These are phyloP conservation scores for Lysandra coridon DNA, from an alignment of 2,888 invertebrate species.

Conservation along the genomic window DNA sequence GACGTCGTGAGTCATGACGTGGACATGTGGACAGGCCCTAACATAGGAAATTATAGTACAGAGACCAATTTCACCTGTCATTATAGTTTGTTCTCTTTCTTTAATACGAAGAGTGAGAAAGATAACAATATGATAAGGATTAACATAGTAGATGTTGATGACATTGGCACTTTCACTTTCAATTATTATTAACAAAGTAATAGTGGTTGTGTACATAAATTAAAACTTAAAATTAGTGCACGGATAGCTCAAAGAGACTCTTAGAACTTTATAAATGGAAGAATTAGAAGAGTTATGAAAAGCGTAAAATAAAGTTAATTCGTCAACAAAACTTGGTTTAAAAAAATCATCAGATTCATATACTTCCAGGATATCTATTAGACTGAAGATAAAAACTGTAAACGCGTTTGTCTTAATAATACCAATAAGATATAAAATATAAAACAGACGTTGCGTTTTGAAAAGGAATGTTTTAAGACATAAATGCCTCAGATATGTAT, in stretches of 20 bases:
- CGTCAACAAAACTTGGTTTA: constrained; percentile 13
- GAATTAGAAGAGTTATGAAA: background rate
- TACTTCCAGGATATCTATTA: too few species aligned
- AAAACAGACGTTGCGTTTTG: background rate
- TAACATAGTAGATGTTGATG: background rate
- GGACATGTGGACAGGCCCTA: too few species aligned
- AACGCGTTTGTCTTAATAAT: too few species aligned
- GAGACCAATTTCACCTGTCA: background rate
- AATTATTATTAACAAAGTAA: background rate
- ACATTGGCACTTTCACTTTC: background rate
- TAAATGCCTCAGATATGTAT: background rate
- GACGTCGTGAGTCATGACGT: too few species aligned
- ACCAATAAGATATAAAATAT: too few species aligned
- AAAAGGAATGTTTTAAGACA: background rate
- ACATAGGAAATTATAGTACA: background rate
- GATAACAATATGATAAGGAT: background rate
- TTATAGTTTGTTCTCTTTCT: background rate
- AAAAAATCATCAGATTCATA: background rate
- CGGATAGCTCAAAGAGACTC: background rate
- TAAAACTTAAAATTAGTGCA: background rate
- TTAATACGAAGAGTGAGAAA: background rate
- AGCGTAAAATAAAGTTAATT: background rate
- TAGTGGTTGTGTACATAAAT: background rate
- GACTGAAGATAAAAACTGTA: too few species aligned
- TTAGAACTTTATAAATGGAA: background rate